Base-by-base conservation (phyloP, 2,888 invertebrate genomes). In the Mayetiola destructor region DNA sequence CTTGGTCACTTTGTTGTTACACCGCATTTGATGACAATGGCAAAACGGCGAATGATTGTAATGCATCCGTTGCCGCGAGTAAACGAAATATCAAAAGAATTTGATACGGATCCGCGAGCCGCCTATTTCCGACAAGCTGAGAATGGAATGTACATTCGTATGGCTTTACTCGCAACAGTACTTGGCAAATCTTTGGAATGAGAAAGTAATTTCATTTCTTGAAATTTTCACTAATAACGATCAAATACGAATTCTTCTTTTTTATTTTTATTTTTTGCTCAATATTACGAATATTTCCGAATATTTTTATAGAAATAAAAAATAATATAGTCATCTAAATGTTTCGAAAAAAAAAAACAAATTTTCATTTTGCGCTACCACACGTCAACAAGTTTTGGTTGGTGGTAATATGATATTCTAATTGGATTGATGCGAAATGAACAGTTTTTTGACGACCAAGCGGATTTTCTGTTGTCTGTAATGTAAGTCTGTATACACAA, bases 91-190 rank as follows among this genome's bases (percentile, higher is more conserved):
- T 92, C 92, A 63, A 78, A 88, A 0, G 91, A 94, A 63, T 89
- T 99, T 64, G 99, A 99, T 74, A 84, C 84, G 0, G 99, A 99
- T 74, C 92, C 94, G 0, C 78, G 99, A 55, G 97, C 99, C 0
- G 97, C 96, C 0, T 99, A 99, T 74, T 99, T 99, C 79, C 79
- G 97, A 20, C 99, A 99, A 74, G 95, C 94, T 0, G 94, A 96
- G 70, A 89, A 91, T 68, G 99, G 99, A 61, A 89, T 99, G 85
- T 99, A 91, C 68, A 91, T 99, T 18, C 80, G 99, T 56, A 99
- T 99, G 99, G 96, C 99, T 0, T 75, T 99, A 2, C 75, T 99
- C 18, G 85, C 94, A 1, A 88, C 92, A 81, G 85, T 95, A 2
- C 78, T 93, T 14, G 91, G 90, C 8, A 53, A 32, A 53, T 53